Evolutionary conservation across 1,140 invertebrate species (phyloP).

Genomic region (Brachystomella parvula): DNA sequence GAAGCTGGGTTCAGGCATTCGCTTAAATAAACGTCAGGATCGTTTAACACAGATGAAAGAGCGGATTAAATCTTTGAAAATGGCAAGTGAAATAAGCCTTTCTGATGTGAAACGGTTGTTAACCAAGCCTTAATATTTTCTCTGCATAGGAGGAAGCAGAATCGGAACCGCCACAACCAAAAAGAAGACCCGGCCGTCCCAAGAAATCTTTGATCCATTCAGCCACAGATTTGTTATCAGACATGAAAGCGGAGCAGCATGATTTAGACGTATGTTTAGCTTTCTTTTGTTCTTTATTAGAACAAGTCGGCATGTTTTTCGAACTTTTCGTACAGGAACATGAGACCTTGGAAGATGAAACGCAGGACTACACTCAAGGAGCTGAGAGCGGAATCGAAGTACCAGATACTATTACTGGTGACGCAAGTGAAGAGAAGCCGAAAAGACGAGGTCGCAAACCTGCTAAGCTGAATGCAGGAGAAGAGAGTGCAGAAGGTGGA

Average conservation of each 20-base stretch:
- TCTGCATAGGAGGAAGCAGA: neutral
- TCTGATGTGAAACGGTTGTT: neutral
- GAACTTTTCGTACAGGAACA: neutral
- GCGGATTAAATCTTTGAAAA: neutral
- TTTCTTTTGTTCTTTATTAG: too few species aligned
- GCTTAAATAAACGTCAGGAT: neutral
- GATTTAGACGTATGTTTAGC: neutral
- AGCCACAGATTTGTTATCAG: neutral
- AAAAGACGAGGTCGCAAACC: too few species aligned
- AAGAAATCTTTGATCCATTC: neutral
- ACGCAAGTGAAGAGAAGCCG: too few species aligned
- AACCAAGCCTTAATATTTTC: neutral
- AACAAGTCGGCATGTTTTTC: too few species aligned
- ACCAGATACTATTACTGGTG: too few species aligned
- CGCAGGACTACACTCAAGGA: neutral
- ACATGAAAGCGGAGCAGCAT: neutral
- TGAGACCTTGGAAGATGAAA: neutral
- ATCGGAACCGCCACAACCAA: neutral
- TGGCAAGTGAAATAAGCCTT: neutral
- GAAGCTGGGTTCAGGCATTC: neutral
- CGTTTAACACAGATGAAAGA: neutral
- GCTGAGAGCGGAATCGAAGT: neutral
- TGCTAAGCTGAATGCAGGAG: too few species aligned
- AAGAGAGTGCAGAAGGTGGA: too few species aligned
- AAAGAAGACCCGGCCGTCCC: neutral